Evolutionary conservation across 2,797 vertebrate species (phyloP), one percentile per base, ranked within the genome.

Genomic region (Danio aesculapii): DNA sequence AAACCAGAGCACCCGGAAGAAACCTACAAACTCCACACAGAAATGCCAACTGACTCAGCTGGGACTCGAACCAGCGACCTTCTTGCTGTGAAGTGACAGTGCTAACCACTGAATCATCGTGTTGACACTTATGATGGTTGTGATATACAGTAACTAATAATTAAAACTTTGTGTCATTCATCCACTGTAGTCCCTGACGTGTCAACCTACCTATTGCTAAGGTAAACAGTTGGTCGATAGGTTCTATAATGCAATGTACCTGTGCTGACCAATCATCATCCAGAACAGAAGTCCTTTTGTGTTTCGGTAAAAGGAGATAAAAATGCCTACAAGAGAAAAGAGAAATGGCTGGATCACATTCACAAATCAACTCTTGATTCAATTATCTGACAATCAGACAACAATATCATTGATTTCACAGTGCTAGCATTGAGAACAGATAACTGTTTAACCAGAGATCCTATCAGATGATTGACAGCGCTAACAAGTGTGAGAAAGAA

Each of bases 401-500:
- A 71, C 68, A 84, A 57, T 17, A 71, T 78, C 59, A 64, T 43
- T 49, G 53, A 82, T 83, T 83, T 85, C 81, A 80, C 79, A 82
- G 75, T 58, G 16, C 30, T 21, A 39, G 13, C 16, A 69, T 41
- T 66, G 63, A 81, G 77, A 72, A 78, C 70, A 67, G 79, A 79
- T 75, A 84, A 75, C 84, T 86, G 84, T 83, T 87, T 87, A 87
- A 87, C 81, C 68, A 77, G 44, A 66, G 57, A 79, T 61, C 59
- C 77, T 41, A 43, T 55, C 17, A 10, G 58, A 83, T 86, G 81
- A 86, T 43, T 85, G 83, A 86, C 86, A 82, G 72, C 67, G 13
- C 72, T 74, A 81, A 73, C 82, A 78, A 68, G 75, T 83, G 81
- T 86, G 86, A 87, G 84, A 87, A 87, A 82, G 84, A 66, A 55